phyloP scores from a whole-genome alignment of 2,888 invertebrate genomes.

The Gymnosoma rotundatum region DNA sequence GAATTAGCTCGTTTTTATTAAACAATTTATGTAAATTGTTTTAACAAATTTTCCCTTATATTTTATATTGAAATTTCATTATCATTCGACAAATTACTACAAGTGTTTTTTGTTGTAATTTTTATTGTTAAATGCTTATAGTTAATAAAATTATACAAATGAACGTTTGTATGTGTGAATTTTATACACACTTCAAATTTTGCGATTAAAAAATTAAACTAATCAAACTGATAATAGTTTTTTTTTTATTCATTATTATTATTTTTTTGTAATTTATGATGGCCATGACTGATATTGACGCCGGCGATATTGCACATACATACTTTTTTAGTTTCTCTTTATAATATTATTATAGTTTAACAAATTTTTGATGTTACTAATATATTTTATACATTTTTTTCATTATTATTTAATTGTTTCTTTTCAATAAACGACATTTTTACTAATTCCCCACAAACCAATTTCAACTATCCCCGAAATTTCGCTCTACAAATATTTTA shows the following conservation, averaged over 20 bases:
- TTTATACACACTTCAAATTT: not conserved
- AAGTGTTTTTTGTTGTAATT: constrained; percentile 48
- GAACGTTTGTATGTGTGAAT: not conserved
- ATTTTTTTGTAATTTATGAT: constrained; percentile 27
- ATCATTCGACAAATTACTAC: constrained; percentile 59
- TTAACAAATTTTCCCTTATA: constrained; percentile 10
- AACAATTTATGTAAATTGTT: constrained; percentile 48
- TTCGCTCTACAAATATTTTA: too few species aligned
- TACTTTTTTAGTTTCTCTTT: constrained; percentile 20
- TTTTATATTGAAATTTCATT: constrained; percentile 35
- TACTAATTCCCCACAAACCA: too few species aligned
- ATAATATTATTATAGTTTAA: constrained; percentile 7
- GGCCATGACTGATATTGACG: constrained; percentile 65
- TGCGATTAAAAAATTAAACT: constrained; percentile 46
- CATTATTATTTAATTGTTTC: too few species aligned
- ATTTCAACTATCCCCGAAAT: too few species aligned
- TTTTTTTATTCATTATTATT: constrained; percentile 5
- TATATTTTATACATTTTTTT: too few species aligned
- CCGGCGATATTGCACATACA: constrained; percentile 56
- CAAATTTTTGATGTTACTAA: not conserved
- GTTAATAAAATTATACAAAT: constrained; percentile 29
- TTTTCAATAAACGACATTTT: too few species aligned
- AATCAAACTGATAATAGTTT: constrained; percentile 50
- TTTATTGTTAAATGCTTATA: constrained; percentile 32
- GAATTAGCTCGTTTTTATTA: constrained; percentile 16